These are phyloP conservation scores for Drosophila sp. DNA, from an alignment of 1,140 invertebrate genomes.

Conservation along the genomic window DNA sequence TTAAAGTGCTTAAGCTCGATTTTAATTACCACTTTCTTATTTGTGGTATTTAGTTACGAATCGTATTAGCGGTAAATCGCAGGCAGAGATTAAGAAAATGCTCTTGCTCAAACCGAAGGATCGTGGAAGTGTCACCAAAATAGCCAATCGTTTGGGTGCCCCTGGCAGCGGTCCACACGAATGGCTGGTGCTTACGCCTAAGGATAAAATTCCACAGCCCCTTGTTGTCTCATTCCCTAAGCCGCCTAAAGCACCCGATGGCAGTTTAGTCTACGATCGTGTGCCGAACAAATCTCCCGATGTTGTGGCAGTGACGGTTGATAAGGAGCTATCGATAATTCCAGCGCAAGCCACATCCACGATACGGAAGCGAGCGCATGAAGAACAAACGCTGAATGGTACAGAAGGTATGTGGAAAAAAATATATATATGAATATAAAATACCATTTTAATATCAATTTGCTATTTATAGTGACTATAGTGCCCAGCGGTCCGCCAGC, in stretches of 20 bases:
- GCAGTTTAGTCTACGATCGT: slow-evolving; percentile 92
- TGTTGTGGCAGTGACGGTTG: slow-evolving; percentile 83
- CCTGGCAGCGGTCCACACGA: slow-evolving; percentile 88
- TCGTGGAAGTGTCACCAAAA: slow-evolving; percentile 89
- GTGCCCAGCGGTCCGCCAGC: slow-evolving; percentile 85
- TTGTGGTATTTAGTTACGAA: slow-evolving; percentile 84
- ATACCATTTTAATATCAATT: neutral
- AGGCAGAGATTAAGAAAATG: slow-evolving; percentile 86
- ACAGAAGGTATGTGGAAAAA: slow-evolving; percentile 82
- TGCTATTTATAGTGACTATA: slow-evolving; percentile 72
- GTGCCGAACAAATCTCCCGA: slow-evolving; percentile 90
- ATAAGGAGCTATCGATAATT: slow-evolving; percentile 83
- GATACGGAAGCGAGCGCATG: slow-evolving; percentile 90
- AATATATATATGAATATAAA: neutral
- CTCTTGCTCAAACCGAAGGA: slow-evolving; percentile 84
- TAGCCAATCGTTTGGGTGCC: slow-evolving; percentile 90
- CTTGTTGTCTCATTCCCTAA: slow-evolving; percentile 92
- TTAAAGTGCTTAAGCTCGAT: neutral
- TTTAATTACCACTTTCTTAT: neutral
- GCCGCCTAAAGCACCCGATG: slow-evolving; percentile 93
- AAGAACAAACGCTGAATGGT: slow-evolving; percentile 89
- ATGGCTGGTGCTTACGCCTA: slow-evolving; percentile 92
- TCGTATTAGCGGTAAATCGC: slow-evolving; percentile 86
- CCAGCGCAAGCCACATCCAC: slow-evolving; percentile 83
- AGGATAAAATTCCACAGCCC: slow-evolving; percentile 90